Conservation (phyloP, 2,797 vertebrate genomes). For the Rhinophrynus dorsalis region DNA sequence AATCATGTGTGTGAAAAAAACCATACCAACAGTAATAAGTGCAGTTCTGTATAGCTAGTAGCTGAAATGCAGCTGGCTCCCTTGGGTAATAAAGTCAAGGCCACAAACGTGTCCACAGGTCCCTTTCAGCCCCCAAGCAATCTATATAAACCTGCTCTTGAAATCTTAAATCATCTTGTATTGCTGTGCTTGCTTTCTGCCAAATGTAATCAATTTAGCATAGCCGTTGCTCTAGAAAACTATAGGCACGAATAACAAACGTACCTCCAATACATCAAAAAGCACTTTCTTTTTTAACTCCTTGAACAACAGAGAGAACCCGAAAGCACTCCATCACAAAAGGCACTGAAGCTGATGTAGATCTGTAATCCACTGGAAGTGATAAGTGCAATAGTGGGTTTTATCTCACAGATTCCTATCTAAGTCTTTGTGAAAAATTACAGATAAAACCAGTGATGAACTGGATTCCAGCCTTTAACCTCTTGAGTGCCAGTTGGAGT, state of each 20-base stretch:
- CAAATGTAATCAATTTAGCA: slow-evolving; percentile 34
- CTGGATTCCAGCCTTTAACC: no score
- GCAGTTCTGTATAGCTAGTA: slow-evolving; percentile 9
- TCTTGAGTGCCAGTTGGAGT: no score
- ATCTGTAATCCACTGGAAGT: no score
- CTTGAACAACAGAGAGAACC: no score
- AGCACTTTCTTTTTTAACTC: no score
- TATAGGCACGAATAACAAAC: not conserved
- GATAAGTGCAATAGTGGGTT: no score
- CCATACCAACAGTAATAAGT: slow-evolving; percentile 9
- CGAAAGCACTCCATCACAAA: no score
- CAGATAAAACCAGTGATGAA: no score
- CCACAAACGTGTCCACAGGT: slow-evolving; percentile 26
- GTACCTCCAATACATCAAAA: not conserved
- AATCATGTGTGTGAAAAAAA: slow-evolving; percentile 17
- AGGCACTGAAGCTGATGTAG: no score
- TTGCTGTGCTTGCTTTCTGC: slow-evolving; percentile 34
- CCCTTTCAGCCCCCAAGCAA: slow-evolving; percentile 33
- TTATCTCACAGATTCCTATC: no score
- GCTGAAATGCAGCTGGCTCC: slow-evolving; percentile 8
- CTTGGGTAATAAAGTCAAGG: slow-evolving; percentile 19
- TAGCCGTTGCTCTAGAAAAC: slow-evolving; percentile 4
- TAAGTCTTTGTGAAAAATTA: no score
- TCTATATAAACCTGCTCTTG: slow-evolving; percentile 25
- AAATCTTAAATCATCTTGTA: slow-evolving; percentile 32